phyloP scores from a whole-genome alignment of 2,888 invertebrate species.

The Callyntrura guangdongensis region DNA sequence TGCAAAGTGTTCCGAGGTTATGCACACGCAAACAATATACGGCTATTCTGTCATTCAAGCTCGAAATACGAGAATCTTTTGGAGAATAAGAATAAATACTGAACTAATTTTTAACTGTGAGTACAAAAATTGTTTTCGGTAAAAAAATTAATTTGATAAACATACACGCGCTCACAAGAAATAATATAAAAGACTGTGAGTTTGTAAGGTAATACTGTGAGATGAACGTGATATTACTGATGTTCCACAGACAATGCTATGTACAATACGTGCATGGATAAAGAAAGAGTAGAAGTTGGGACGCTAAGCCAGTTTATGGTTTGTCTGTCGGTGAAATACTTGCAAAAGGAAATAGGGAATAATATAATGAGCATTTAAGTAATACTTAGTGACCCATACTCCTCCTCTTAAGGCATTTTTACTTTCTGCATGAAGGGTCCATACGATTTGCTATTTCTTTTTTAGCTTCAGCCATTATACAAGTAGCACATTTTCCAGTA shows the following conservation, averaged over 20 bases:
- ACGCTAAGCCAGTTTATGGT: neutral
- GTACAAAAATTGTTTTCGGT: conserved; percentile 66
- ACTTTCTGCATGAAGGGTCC: too few relatives aligned
- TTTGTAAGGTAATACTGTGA: conserved; percentile 31
- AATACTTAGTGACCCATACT: neutral
- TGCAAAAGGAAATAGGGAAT: neutral
- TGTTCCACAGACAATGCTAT: conserved; percentile 25
- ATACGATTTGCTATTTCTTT: too few relatives aligned
- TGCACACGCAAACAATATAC: conserved; percentile 26
- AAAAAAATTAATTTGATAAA: conserved; percentile 67
- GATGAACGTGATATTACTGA: conserved; percentile 55
- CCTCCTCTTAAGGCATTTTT: too few relatives aligned
- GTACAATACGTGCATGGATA: conserved; percentile 49
- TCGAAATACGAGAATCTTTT: conserved; percentile 37
- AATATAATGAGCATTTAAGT: neutral
- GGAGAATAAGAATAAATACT: conserved; percentile 60
- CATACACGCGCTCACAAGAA: conserved; percentile 65
- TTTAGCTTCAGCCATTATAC: too few relatives aligned
- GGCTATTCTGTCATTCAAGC: conserved; percentile 56
- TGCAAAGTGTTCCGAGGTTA: neutral
- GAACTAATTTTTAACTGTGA: conserved; percentile 50
- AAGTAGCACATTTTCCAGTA: too few relatives aligned
- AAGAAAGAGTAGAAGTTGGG: conserved; percentile 19
- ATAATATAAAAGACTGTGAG: conserved; percentile 56
- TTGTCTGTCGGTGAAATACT: conserved; percentile 5